Evolutionary conservation across 1,140 invertebrate genomes (phyloP).

Genomic region (Conus betulinus): DNA sequence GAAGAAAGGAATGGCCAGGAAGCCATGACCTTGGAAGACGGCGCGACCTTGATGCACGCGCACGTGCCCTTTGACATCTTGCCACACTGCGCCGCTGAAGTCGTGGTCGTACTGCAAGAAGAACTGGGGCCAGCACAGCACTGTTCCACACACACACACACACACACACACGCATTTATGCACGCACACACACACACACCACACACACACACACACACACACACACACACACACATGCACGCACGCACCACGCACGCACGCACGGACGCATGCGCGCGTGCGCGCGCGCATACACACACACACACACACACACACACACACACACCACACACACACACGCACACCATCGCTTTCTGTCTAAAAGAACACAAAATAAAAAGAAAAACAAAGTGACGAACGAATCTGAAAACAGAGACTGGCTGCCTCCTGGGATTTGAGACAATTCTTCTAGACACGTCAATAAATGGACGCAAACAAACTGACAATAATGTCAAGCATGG

Average conservation of each 20-base stretch:
- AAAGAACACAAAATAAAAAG: too few relatives aligned
- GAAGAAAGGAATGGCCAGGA: slow-evolving; percentile 28
- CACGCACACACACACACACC: slow-evolving; percentile 1
- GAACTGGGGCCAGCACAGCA: slow-evolving; percentile 30
- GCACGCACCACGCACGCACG: not conserved
- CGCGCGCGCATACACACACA: not conserved
- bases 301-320: not conserved
- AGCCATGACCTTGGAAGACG: slow-evolving; percentile 24
- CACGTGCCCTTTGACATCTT: slow-evolving; percentile 24
- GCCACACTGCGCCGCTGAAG: slow-evolving; percentile 29
- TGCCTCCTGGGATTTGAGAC: too few relatives aligned
- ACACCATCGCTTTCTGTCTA: too few relatives aligned
- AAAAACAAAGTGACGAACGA: too few relatives aligned
- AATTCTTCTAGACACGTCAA: too few relatives aligned
- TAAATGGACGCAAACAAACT: too few relatives aligned
- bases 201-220: slow-evolving; percentile 26
- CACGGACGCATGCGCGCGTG: slow-evolving; percentile 1
- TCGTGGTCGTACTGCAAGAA: slow-evolving; percentile 7
- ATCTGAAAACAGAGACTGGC: too few relatives aligned
- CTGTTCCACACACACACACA: not conserved
- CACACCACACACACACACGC: too few relatives aligned
- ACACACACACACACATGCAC: not conserved
- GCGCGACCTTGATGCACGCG: slow-evolving; percentile 15
- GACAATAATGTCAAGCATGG: too few relatives aligned
- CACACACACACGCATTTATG: not conserved